Evolutionary conservation across 2,888 invertebrate species (phyloP), one percentile per base, ranked within the genome.

Genomic region (Heteromyza rotundicornis): DNA sequence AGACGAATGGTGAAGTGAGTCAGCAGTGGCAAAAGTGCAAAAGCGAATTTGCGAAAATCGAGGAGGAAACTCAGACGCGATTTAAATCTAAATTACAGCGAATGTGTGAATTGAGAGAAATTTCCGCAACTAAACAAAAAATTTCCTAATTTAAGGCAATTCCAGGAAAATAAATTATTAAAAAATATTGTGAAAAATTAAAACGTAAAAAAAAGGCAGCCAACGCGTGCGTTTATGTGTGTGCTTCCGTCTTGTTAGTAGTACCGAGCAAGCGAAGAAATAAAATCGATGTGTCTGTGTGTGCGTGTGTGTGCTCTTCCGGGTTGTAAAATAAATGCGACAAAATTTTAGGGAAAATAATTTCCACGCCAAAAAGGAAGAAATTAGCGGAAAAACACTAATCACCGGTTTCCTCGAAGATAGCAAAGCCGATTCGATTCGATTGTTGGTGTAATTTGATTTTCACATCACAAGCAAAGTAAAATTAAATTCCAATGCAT

Each of bases 1-100:
- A n/a, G 22, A 7, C 47, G 14, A 27, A 44, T 51, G 22, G 7
- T 17, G 3, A 47, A 20, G 69, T 67, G 68, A 63, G 70, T 71
- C n/a, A 47, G 22, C 20, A 22, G 17, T n/a, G 40, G 47, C 7
- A n/a, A 22, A n/a, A 36, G 47, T 55, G 53, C 32, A 19, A 51
- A 50, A n/a, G 17, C 17, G 27, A 16, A 56, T 44, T 16, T 24
- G n/a, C 24, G 47, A 44, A 23, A 44, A 47, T 19, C 27, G 56
- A 47, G 24, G 47, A 47, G 32, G 10, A 49, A 32, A 24, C 19
- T 57, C 57, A 49, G 50, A 27, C 22, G 57, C 74, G 74, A 75
- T 75, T 75, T 69, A 70, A 72, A 75, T 77, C 77, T 74, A 71
- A 77, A 68, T 75, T 56, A 57, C 58, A 64, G 67, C 66, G 63